Evolutionary conservation across 2,888 invertebrate species (phyloP), one percentile per base, ranked within the genome.

Genomic region (Microctonus hyperodae): DNA sequence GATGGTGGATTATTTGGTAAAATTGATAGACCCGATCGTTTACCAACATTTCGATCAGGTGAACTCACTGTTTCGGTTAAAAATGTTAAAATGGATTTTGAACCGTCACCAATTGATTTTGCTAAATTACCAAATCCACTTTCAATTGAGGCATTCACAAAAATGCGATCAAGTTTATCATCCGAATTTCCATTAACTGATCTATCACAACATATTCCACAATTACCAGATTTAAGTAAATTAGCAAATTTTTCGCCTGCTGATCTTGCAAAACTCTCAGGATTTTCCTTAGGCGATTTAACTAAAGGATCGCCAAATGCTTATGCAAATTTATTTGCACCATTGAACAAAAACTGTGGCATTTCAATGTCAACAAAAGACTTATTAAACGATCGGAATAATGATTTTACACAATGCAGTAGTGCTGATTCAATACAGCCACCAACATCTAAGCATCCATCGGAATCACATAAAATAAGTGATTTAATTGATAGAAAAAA

Each of bases 51-150:
- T 40, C 79, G 81, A 13, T 77, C 83, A 0, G 83, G 83, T 4
- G 83, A 83, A 60, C 69, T 84, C 0, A 84, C 83, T 0, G 83
- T 83, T 1, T 83, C 83, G 0, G 72, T 83, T 9, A 83, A 83
- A 70, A 83, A 79, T 64, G 40, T 81, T 0, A 83, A 83, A 67
- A 78, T 78, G 35, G 82, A 83, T 1, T 83, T 78, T 55, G 83
- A 83, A 25, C 78, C 78, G 28, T 64, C 74, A 0, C 72, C 80
- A 0, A 70, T 76, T 0, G 83, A 83, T 64, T 81, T 79, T 22
- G 74, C 81, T 0, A 83, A 83, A 65, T 53, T 81, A 5, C 69
- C 78, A 0, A 76, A 73, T 31, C 69, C 75, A 2, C 65, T 81
- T 2, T 72, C 76, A 2, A 67, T 78, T 20, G 82, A 81, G 11